Base-by-base conservation (phyloP, 2,113 vertebrate genomes). In the Passer montanus region DNA sequence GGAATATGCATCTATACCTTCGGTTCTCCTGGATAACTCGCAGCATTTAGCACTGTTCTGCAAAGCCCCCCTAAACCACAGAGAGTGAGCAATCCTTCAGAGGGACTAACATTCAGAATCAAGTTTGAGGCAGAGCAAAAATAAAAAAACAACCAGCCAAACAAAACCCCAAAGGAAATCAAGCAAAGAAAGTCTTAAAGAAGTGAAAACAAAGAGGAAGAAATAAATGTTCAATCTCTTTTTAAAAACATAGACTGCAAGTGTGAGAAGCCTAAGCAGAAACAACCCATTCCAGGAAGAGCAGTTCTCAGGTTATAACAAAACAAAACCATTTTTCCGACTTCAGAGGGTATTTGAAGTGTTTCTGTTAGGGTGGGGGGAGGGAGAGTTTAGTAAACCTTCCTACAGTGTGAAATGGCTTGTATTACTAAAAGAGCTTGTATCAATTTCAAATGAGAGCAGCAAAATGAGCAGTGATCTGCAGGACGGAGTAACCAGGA, bases 331-430 rank as follows among this genome's bases (percentile, higher is more conserved):
- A 41, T 89, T 84, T 63, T 75, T 23, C 39, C 90, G 22, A 76
- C n/a, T 78, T 81, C 78, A 35, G 30, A 55, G 3, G 30, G 14
- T 46, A 75, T 39, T 44, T 81, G 59, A 73, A 86, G 23, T 44
- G 7, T 59, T 11, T 52, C 41, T 1, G 1, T 68, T 37, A 8
- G 35, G 35, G 35, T 37, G 3, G 3, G 7, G 2, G 4, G 15
- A 33, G 14, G 30, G 31, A 17, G 56, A 24, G 31, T 73, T 84
- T 85, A 28, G 14, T 23, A 58, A 79, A 46, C 23, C 19, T 77
- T 82, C 28, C 41, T 62, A 21, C 39, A 41, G 41, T 5, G 1
- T 1, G 1, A 52, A 82, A 46, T 84, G 28, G 3, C 39, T 76
- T 75, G 14, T 81, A 15, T 60, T 88, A 37, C 59, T 47, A 9